These are phyloP conservation scores for Ditylenchus weischeri DNA, from an alignment of 2,888 invertebrate genomes.

Conservation along the genomic window DNA sequence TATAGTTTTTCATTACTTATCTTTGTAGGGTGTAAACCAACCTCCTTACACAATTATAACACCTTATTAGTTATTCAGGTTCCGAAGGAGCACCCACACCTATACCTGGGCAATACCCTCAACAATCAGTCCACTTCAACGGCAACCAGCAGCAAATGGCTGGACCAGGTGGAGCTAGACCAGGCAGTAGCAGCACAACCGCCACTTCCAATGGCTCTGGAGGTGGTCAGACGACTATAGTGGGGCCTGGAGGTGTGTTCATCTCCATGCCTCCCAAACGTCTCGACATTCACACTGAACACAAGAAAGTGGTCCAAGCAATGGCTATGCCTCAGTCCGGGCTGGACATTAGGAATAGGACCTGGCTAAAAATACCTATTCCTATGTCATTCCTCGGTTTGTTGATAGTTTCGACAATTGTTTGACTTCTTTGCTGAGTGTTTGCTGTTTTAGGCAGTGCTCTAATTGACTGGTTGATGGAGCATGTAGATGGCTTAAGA, in stretches of 20 bases:
- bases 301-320: constrained; percentile 73
- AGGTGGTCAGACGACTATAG: constrained; percentile 47
- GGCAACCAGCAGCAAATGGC: constrained; percentile 31
- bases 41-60: neutral
- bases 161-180: constrained; percentile 10
- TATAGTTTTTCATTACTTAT: too few relatives aligned
- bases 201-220: constrained; percentile 41
- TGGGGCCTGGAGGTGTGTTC: constrained; percentile 32
- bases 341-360: constrained; percentile 89
- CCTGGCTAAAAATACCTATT: constrained; percentile 98
- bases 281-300: constrained; percentile 47
- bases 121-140: constrained; percentile 23
- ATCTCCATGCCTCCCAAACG: constrained; percentile 26
- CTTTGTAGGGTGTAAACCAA: too few relatives aligned
- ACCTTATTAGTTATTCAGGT: constrained; percentile 29
- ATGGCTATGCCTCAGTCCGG: constrained; percentile 95
- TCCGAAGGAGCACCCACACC: constrained; percentile 58
- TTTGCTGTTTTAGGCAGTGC: constrained; percentile 42
- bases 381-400: constrained; percentile 90
- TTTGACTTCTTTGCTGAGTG: constrained; percentile 5
- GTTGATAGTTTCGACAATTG: neutral
- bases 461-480: constrained; percentile 51
- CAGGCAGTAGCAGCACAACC: constrained; percentile 33
- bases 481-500: constrained; percentile 46
- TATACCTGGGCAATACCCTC: constrained; percentile 49